Evolutionary conservation across 2,113 vertebrate species (phyloP).

Genomic region (Daubentonia madagascariensis): DNA sequence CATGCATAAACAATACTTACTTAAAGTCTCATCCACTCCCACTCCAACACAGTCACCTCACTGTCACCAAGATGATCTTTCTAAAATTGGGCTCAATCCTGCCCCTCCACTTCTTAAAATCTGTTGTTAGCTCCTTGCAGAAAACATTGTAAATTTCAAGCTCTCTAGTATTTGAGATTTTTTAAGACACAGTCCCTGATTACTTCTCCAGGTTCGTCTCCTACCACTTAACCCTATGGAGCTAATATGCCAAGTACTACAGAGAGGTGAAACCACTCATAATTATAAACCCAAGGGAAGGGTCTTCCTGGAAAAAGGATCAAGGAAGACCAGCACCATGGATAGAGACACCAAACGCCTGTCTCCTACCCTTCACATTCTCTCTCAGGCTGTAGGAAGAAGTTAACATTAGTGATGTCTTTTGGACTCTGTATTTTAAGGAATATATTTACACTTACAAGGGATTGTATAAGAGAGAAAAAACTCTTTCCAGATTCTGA

Average conservation of each 20-base stretch:
- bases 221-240: neutral
- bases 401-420: neutral
- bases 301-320: neutral
- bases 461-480: neutral
- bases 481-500: neutral
- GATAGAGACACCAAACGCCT: neutral
- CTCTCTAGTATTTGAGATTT: neutral
- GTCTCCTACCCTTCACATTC: neutral
- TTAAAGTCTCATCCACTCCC: neutral
- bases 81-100: neutral
- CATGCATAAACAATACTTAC: neutral
- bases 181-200: neutral
- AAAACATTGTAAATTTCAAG: slow-evolving; percentile 28
- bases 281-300: neutral
- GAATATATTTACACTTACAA: neutral
- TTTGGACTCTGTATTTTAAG: neutral
- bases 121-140: neutral
- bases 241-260: neutral
- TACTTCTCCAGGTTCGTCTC: neutral
- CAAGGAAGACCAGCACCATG: neutral
- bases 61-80: neutral
- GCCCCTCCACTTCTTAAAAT: neutral
- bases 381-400: neutral
- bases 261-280: neutral
- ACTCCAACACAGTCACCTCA: neutral